Conservation (phyloP, 92 coral and sea anemone species). For the Phymanthus crucifer region DNA sequence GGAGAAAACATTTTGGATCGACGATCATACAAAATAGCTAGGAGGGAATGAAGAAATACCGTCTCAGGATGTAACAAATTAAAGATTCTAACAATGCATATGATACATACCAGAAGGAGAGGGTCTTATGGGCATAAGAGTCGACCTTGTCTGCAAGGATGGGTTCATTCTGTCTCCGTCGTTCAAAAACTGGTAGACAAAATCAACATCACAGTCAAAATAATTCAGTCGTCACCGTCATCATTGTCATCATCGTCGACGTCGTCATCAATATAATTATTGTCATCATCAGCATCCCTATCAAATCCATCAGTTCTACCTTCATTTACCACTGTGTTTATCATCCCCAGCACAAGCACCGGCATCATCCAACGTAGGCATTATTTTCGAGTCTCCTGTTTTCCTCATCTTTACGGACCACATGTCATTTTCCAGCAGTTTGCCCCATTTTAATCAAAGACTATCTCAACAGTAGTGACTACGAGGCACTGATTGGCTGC, state of each 20-base stretch:
- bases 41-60: neutral
- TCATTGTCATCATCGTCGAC: no score
- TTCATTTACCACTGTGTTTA: no score
- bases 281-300: no score
- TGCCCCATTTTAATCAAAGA: neutral
- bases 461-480: neutral
- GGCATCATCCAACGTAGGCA: no score
- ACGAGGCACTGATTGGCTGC: neutral
- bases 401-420: no score
- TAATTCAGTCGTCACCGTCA: neutral
- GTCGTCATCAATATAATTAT: no score
- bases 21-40: conserved; percentile 65
- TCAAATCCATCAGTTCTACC: no score
- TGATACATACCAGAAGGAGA: conserved; percentile 49
- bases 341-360: no score
- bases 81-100: neutral
- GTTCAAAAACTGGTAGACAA: conserved; percentile 25
- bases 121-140: conserved; percentile 29
- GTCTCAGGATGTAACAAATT: neutral
- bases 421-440: no score
- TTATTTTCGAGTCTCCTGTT: no score
- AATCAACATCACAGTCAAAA: neutral
- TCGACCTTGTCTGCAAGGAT: conserved; percentile 24
- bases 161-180: conserved; percentile 17
- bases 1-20: conserved; percentile 36